Base-by-base conservation (phyloP, 2,888 invertebrate species). In the Dynastes tityus region DNA sequence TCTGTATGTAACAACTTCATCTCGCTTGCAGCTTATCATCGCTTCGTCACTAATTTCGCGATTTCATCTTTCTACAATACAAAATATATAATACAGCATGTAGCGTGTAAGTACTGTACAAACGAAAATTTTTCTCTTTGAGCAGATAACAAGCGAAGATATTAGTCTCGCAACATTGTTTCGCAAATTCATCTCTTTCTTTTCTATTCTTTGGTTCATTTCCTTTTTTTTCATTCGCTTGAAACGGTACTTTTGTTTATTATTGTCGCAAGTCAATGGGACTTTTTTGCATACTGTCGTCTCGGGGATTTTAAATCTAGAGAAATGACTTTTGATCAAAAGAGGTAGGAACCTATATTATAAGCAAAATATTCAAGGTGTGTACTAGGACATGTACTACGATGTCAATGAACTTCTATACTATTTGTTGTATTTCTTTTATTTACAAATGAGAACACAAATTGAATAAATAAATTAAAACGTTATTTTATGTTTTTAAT, bases 181-280 rank as follows among this genome's bases (percentile, higher is more conserved):
- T 22, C 5, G 55, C 22, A 16, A 55, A 55, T 55, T 45, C 55
- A 22, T 16, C n/a, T 55, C 22, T 8, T 55, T 9, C 22, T 55
- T 55, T 8, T 22, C 55, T 22, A 55, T 55, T 55, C 22, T 16
- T 4, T 22, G 16, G 8, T 55, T 55, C 55, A 22, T 22, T 16
- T 9, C 22, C 55, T 55, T 16, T 22, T 3, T 22, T 22, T 22
- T 55, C 8, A 11, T 45, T 2, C 11, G 8, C 55, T 16, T 22
- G 22, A 55, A 55, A 55, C 55, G 55, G 55, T 55, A 55, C 8
- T 55, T 55, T 22, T 55, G 55, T 22, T 53, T 53, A 53, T 53
- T 55, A 55, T 55, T 55, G 55, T 22, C 22, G 27, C 27, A 55
- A 5, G 16, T 55, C 55, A 55, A 55, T 55, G 55, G 55, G 55